Conservation (phyloP, 2,113 vertebrate species). For the Macquaria australasica region DNA sequence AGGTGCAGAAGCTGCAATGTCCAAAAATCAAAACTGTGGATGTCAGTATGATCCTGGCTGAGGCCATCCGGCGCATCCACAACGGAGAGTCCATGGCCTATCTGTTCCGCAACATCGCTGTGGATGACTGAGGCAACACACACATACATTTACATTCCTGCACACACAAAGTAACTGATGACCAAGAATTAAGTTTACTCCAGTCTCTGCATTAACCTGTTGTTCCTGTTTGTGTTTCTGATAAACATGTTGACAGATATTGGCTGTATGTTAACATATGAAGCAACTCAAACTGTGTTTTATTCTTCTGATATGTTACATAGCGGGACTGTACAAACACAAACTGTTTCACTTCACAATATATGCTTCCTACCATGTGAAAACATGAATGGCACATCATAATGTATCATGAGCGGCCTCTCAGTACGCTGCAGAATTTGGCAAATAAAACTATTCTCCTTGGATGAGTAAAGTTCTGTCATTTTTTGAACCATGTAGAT, state of each 20-base stretch:
- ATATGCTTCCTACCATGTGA: conserved; percentile 21
- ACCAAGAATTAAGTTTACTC: no score
- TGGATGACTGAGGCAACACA: conserved; percentile 89
- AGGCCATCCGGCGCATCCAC: conserved; percentile 97
- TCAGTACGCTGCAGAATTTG: conserved; percentile 5
- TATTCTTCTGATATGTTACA: conserved; percentile 21
- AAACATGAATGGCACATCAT: conserved; percentile 16
- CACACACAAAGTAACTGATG: neutral
- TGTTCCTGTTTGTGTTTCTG: conserved; percentile 40
- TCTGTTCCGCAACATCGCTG: conserved; percentile 96
- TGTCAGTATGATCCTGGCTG: conserved; percentile 96
- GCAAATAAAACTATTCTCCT: conserved; percentile 65
- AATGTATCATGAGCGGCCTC: conserved; percentile 27
- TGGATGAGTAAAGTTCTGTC: neutral
- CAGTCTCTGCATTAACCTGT: neutral
- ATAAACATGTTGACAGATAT: conserved; percentile 1
- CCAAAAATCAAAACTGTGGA: conserved; percentile 99
- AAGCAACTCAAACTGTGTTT: conserved; percentile 16
- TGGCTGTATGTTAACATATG: conserved; percentile 3
- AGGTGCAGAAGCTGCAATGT: conserved; percentile 98
- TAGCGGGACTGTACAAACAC: conserved; percentile 15
- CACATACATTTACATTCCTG: conserved; percentile 8
- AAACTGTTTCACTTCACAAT: conserved; percentile 37
- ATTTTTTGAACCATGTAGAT: neutral
- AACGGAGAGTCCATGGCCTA: conserved; percentile 99